Evolutionary conservation across 2,888 invertebrate species (phyloP).

Genomic region (Nephrotoma appendiculata): DNA sequence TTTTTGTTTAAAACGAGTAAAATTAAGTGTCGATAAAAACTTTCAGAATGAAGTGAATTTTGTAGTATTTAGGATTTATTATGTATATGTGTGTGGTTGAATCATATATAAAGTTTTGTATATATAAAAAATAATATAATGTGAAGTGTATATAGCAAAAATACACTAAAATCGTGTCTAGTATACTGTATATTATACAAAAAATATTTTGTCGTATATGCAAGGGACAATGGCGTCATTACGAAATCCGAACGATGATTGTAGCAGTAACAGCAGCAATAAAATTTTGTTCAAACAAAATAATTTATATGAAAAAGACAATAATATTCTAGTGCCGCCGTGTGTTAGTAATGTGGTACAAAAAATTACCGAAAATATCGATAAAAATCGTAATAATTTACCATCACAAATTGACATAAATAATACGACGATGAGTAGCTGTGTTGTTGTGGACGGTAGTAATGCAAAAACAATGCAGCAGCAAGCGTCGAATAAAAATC

Average conservation of each 20-base stretch:
- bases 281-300: neutral
- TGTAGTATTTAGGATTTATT: neutral
- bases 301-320: neutral
- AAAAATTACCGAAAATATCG: neutral
- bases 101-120: neutral
- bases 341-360: neutral
- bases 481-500: slow-evolving; percentile 3
- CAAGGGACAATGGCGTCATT: slow-evolving; percentile 6
- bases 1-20: neutral
- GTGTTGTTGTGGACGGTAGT: neutral
- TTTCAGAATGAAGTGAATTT: neutral
- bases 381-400: neutral
- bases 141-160: neutral
- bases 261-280: neutral
- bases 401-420: neutral
- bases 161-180: neutral
- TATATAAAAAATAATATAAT: neutral
- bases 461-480: neutral
- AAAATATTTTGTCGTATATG: neutral
- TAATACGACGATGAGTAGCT: neutral
- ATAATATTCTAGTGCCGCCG: neutral
- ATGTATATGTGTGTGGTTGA: neutral
- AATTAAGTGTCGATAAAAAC: neutral
- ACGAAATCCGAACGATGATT: neutral
- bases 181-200: neutral